Evolutionary conservation across 2,113 vertebrate species (phyloP), one percentile per base, ranked within the genome.

Genomic region (Lycaon pictus): DNA sequence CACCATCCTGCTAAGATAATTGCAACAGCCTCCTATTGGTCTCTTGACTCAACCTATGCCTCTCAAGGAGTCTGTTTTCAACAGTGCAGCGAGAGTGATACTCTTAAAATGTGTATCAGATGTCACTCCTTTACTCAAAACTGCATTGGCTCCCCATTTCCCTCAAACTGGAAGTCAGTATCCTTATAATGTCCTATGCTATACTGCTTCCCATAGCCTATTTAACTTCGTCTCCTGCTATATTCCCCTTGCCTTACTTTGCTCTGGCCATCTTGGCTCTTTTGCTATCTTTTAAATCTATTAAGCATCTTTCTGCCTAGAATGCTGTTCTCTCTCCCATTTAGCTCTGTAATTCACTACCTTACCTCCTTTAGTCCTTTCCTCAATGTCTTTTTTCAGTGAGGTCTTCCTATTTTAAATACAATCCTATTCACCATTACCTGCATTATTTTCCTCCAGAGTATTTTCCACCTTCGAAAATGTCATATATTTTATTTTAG

Each of bases 41-140:
- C 15, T 83, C 43, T 91, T 77, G 48, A 77, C 7, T 94, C n/a
- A 86, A 92, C 32, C 32, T 76, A 72, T 92, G 13, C 3, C 22
- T 20, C 20, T 15, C 17, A 69, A 72, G 3, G 4, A 76, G 13
- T 48, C 20, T 53, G 23, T 77, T 92, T 93, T 89, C 88, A 94
- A 85, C 58, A 85, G 0, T 62, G 27, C 3, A 88, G 35, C 19
- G 51, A 85, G 17, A 76, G 37, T 79, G 35, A 67, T 51, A 79
- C 4, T 51, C 35, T 89, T 74, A 88, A 88, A 96, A 95, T 63
- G 51, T 71, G 3, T 15, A 71, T 10, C 5, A 82, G 35, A 87
- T 87, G 15, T 65, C 32, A 95, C 25, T 63, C 27, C 56, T 88
- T 93, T 53, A 80, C 71, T 93, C 51, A 95, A 84, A 93, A 12